These are phyloP conservation scores for Drosophila repletoides DNA, from an alignment of 1,140 invertebrate genomes.

Conservation along the genomic window DNA sequence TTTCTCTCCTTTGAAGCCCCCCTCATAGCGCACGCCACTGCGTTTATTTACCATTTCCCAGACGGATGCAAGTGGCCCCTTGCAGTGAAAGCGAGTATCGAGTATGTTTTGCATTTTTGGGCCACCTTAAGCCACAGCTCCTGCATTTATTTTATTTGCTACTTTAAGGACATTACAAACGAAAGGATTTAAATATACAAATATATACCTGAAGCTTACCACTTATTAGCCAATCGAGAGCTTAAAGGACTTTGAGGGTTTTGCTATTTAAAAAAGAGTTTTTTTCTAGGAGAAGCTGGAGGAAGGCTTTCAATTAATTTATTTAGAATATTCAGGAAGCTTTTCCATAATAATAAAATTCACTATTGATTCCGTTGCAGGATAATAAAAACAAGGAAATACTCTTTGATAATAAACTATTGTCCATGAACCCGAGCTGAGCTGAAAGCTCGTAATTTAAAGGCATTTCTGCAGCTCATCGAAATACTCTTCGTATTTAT, in stretches of 20 bases:
- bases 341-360: too few relatives aligned
- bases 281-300: too few relatives aligned
- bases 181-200: too few relatives aligned
- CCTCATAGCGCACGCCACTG: too few relatives aligned
- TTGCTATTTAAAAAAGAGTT: too few relatives aligned
- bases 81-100: conserved; percentile 8
- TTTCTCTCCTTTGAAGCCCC: not conserved
- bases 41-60: too few relatives aligned
- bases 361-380: not conserved
- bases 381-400: not conserved
- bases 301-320: too few relatives aligned
- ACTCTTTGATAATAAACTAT: conserved; percentile 15
- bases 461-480: conserved; percentile 4
- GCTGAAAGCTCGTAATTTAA: conserved; percentile 26
- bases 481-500: conserved; percentile 47
- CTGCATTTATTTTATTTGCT: conserved; percentile 18
- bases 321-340: too few relatives aligned
- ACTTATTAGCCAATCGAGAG: too few relatives aligned
- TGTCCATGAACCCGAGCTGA: not conserved
- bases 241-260: too few relatives aligned
- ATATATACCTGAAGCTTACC: too few relatives aligned
- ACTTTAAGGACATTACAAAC: conserved; percentile 18
- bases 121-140: conserved; percentile 26
- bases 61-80: not conserved
- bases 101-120: conserved; percentile 15